phyloP scores from a whole-genome alignment of 2,888 invertebrate genomes.

The Platypus cylindrus region DNA sequence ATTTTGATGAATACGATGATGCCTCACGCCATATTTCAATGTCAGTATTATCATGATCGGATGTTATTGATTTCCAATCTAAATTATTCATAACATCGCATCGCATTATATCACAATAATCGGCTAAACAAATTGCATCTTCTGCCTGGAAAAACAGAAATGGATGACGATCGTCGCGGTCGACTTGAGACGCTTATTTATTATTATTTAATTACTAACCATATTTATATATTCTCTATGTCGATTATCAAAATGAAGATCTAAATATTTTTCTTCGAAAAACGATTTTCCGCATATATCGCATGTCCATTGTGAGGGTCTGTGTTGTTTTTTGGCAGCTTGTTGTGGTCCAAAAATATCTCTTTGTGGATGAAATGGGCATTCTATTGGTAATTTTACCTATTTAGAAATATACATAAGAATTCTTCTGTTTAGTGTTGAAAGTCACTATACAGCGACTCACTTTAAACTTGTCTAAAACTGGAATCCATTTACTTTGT shows the following conservation, averaged over 20 bases:
- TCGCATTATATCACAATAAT: constrained; percentile 92
- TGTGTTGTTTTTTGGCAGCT: constrained; percentile 70
- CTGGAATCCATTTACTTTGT: constrained; percentile 83
- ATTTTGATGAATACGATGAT: constrained; percentile 50
- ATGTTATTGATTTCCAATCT: constrained; percentile 53
- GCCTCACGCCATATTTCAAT: constrained; percentile 75
- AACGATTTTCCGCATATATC: constrained; percentile 85
- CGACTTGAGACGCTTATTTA: neutral
- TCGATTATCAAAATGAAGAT: constrained; percentile 79
- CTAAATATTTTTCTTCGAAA: constrained; percentile 76
- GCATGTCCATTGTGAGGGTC: constrained; percentile 83
- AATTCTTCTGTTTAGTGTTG: neutral
- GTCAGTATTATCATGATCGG: constrained; percentile 57
- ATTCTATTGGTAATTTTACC: constrained; percentile 59
- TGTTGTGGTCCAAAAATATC: constrained; percentile 83
- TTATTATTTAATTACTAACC: constrained; percentile 36
- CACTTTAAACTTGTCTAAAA: constrained; percentile 78
- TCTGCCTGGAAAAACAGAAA: constrained; percentile 51
- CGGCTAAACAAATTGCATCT: constrained; percentile 84
- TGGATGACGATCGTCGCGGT: neutral
- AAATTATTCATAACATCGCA: constrained; percentile 77
- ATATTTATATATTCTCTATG: constrained; percentile 75
- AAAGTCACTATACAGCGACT: constrained; percentile 21
- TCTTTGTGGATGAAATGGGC: constrained; percentile 77
- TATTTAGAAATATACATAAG: constrained; percentile 3